A percentile compares a stretch with the other conserved stretches of the same genome.
Conservation (phyloP, 2,888 invertebrate species). For the Heliconius ethilla region DNA sequence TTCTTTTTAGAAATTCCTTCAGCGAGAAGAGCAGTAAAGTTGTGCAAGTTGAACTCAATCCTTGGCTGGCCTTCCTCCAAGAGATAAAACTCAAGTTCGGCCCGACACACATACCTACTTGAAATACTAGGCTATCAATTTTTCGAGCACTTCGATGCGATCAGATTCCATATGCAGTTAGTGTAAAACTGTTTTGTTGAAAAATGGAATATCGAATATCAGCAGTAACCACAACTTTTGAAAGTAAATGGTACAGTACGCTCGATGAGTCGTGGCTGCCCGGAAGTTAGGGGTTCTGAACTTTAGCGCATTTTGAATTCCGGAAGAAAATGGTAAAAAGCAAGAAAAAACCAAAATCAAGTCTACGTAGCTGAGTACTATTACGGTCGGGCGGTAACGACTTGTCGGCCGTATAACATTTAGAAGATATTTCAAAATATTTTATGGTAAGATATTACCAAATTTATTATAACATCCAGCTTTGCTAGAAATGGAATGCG, state of each 20-base stretch:
- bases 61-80: constrained; percentile 62
- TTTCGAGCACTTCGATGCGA: constrained; percentile 27
- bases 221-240: neutral
- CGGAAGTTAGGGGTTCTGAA: neutral
- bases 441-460: too few relatives aligned
- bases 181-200: constrained; percentile 15
- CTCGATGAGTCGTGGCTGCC: neutral
- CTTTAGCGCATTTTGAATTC: neutral
- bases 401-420: neutral
- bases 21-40: constrained; percentile 54
- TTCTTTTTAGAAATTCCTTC: constrained; percentile 54
- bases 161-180: constrained; percentile 34
- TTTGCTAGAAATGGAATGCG: too few relatives aligned
- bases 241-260: neutral
- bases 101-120: constrained; percentile 43
- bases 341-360: too few relatives aligned
- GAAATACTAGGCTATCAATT: constrained; percentile 38
- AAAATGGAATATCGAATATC: constrained; percentile 10
- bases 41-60: constrained; percentile 58
- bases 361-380: neutral
- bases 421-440: too few relatives aligned
- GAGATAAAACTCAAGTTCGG: constrained; percentile 62
- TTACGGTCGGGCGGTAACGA: neutral
- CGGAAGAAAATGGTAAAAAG: neutral
- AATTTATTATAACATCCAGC: too few relatives aligned